Conservation (phyloP, 2,888 invertebrate species). For the Lycocerus yunnanus region DNA sequence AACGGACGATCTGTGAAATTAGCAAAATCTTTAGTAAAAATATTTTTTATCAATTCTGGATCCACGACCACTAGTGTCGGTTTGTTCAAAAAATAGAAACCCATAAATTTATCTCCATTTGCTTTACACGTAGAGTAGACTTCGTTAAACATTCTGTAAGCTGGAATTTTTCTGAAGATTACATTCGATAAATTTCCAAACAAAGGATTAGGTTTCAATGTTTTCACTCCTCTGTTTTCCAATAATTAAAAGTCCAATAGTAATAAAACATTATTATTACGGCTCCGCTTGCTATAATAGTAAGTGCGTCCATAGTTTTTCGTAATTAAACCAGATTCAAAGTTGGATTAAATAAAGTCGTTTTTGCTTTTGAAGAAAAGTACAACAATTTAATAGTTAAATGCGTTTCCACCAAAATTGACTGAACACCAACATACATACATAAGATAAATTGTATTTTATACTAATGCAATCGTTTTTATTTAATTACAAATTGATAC, state of each 20-base stretch:
- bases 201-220: background rate
- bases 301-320: too few species aligned
- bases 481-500: too few species aligned
- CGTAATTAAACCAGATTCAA: too few species aligned
- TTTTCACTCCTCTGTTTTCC: background rate
- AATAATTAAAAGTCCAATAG: background rate
- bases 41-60: background rate
- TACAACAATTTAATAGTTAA: too few species aligned
- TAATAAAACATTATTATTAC: background rate
- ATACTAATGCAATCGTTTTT: too few species aligned
- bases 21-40: background rate
- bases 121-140: background rate
- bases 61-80: background rate
- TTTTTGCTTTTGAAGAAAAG: too few species aligned
- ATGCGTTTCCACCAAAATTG: too few species aligned
- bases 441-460: too few species aligned
- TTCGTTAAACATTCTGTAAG: background rate
- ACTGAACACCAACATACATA: too few species aligned
- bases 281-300: background rate
- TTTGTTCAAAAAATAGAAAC: background rate
- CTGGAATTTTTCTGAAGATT: background rate
- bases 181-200: background rate
- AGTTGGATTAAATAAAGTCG: too few species aligned
- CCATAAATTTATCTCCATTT: background rate
- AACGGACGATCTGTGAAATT: background rate